phyloP scores from a whole-genome alignment of 2,113 vertebrate genomes.

The Fregata magnificens region DNA sequence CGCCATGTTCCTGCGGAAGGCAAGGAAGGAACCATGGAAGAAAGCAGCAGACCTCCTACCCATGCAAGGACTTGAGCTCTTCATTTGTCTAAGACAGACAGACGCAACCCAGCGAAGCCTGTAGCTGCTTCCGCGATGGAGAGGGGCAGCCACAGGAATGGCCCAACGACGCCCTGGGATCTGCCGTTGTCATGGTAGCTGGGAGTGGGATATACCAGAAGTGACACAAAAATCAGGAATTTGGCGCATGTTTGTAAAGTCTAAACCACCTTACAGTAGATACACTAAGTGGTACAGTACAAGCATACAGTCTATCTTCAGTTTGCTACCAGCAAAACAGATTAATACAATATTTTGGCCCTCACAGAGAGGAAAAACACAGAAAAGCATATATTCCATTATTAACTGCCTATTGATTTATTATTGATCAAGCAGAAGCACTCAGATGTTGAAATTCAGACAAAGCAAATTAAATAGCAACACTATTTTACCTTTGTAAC shows the following conservation, averaged over 20 bases:
- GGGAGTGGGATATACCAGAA: not conserved
- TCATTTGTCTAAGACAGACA: not conserved
- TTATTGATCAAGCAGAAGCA: constrained; percentile 5
- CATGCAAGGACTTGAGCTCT: constrained; percentile 7
- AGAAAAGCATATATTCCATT: constrained; percentile 8
- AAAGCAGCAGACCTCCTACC: constrained; percentile 38
- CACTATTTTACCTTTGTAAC: not conserved
- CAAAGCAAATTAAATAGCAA: not conserved
- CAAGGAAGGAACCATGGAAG: constrained; percentile 5
- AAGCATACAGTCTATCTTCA: not conserved
- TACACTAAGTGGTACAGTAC: not conserved
- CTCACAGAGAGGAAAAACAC: not conserved
- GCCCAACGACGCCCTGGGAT: not conserved
- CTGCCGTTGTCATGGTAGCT: not conserved
- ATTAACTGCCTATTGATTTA: constrained; percentile 31
- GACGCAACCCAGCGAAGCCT: not conserved
- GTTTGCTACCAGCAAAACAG: constrained; percentile 26
- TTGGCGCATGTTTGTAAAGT: not conserved
- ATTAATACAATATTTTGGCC: constrained; percentile 41
- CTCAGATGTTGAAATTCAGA: not conserved
- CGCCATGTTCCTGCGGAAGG: not conserved
- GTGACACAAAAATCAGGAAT: not conserved
- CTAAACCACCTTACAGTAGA: not conserved
- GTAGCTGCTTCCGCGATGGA: not conserved
- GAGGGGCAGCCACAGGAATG: not conserved